phyloP scores from a whole-genome alignment of 2,888 invertebrate genomes.

The Nymphalis urticae region DNA sequence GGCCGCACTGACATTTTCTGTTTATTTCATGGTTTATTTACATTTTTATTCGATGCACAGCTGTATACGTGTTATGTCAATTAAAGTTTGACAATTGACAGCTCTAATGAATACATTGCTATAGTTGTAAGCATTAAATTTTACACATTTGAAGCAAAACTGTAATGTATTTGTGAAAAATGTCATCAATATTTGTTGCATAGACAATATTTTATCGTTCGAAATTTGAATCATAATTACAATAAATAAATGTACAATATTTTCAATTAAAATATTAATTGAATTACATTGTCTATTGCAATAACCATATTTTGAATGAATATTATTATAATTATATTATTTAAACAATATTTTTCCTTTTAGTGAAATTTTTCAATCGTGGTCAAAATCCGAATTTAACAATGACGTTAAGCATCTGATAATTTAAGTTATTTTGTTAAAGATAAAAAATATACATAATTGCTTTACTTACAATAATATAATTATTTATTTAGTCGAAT shows the following conservation, averaged over 20 bases:
- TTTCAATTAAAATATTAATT: too few relatives aligned
- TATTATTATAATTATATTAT: too few relatives aligned
- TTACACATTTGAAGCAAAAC: not conserved
- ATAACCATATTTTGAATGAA: too few relatives aligned
- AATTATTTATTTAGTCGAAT: too few relatives aligned
- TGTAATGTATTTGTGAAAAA: constrained; percentile 22
- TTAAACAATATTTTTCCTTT: too few relatives aligned
- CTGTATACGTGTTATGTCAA: constrained; percentile 25
- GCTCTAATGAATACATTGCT: constrained; percentile 21
- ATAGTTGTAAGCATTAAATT: not conserved
- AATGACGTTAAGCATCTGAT: too few relatives aligned
- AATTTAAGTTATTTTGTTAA: too few relatives aligned
- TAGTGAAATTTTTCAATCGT: too few relatives aligned
- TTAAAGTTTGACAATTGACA: constrained; percentile 2
- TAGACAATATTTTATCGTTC: not conserved
- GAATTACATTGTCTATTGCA: too few relatives aligned
- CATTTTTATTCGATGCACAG: constrained; percentile 36
- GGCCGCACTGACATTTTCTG: constrained; percentile 50
- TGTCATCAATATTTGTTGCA: constrained; percentile 3
- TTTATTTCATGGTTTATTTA: constrained; percentile 46
- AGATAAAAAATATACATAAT: too few relatives aligned
- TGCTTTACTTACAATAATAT: too few relatives aligned
- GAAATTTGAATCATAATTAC: not conserved
- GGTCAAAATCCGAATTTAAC: too few relatives aligned
- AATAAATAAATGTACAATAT: not conserved